Base-by-base conservation (phyloP, 2,113 vertebrate genomes). In the Rhynchomys soricoides region DNA sequence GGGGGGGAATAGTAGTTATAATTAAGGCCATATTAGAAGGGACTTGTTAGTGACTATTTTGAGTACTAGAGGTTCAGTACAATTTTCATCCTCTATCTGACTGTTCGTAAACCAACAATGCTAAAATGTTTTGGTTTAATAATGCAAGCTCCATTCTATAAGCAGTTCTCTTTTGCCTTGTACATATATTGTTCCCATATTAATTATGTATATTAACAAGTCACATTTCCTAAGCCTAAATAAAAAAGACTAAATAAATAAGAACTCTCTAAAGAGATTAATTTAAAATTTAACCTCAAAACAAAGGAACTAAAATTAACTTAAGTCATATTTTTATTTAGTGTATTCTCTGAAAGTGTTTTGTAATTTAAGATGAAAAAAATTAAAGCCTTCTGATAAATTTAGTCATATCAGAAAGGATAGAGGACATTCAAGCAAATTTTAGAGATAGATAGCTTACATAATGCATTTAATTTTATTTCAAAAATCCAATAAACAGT, bases 1-100 rank as follows among this genome's bases (percentile, higher is more conserved):
- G 0, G 9, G 31, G 34, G 10, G 26, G 66, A 68, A 86, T 88
- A 74, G n/a, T 62, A 62, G 7, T 62, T 5, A 77, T 91, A 95
- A 71, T 92, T 68, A 83, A 96, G 95, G 48, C 89, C 74, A 96
- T 90, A 95, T 85, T 94, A 83, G 91, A 87, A 95, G 11, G 55
- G 82, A 79, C n/a, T 79, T 89, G 48, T 34, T 95, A 94, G 97
- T 95, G 43, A 74, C 13, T 87, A 3, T 64, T 95, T 70, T 91
- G 85, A 86, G 43, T 94, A 70, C 15, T 8, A 78, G 86, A 90
- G n/a, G 75, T 57, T 83, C 55, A 89, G 62, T 97, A 79, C 64
- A 93, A 91, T 96, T 95, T 48, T 31, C 29, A 48, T 48, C 24
- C 5, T 48, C 89, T 8, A 3, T 9, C 86, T 34, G 26, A 19